Percentiles rank a stretch among this genome's conserved stretches.
Conservation (phyloP, 2,797 vertebrate genomes). For the Neosalanx taihuensis region DNA sequence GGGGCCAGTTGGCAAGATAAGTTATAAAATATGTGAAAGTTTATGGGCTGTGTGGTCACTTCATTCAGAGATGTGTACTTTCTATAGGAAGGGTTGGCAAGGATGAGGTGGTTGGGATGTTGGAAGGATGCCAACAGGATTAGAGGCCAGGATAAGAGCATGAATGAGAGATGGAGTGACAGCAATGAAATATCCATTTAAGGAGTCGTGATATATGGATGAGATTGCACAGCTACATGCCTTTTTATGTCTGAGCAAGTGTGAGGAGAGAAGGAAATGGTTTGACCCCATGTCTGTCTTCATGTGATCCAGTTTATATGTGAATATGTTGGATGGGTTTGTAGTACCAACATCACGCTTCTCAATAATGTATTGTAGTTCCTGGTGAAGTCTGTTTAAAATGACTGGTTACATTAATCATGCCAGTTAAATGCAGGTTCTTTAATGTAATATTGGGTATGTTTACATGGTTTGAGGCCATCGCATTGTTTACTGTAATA, state of each 20-base stretch:
- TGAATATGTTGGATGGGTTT: too few species aligned
- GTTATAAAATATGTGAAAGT: constrained; percentile 42
- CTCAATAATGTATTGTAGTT: too few species aligned
- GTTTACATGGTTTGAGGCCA: background rate
- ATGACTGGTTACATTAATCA: too few species aligned
- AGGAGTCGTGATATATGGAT: background rate
- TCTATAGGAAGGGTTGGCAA: background rate
- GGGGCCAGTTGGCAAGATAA: constrained; percentile 51
- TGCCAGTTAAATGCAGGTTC: background rate
- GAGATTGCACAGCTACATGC: background rate
- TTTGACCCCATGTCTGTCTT: too few species aligned
- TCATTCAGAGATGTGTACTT: background rate
- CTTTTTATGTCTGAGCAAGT: background rate
- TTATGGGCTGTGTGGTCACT: background rate
- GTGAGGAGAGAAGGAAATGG: background rate
- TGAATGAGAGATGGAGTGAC: background rate
- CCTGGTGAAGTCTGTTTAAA: too few species aligned
- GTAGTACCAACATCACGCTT: too few species aligned
- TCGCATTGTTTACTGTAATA: background rate
- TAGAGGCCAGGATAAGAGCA: background rate
- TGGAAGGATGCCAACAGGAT: background rate
- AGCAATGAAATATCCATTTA: background rate
- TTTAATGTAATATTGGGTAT: background rate
- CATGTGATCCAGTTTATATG: too few species aligned
- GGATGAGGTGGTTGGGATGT: background rate